phyloP scores from a whole-genome alignment of 2,888 invertebrate genomes.

The Andrena chrysosceles region DNA sequence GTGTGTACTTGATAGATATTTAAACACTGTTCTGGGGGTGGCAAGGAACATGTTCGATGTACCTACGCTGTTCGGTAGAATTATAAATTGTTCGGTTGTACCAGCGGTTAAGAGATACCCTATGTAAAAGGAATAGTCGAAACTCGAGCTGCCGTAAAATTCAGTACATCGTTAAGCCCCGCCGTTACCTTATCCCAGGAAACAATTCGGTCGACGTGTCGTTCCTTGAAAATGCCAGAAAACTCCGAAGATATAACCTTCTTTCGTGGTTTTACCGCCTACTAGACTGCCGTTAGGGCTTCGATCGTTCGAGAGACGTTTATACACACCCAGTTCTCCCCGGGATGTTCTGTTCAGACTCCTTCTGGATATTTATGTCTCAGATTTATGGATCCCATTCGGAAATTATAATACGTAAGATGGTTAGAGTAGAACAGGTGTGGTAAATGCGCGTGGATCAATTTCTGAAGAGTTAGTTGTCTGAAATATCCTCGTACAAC shows the following conservation, averaged over 20 bases:
- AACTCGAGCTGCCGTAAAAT: constrained; percentile 33
- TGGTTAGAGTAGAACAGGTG: background rate
- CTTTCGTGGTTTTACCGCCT: background rate
- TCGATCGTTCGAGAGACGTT: background rate
- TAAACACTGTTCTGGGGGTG: too few species aligned
- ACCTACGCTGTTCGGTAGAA: too few species aligned
- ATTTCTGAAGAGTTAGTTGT: background rate
- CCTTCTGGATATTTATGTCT: background rate
- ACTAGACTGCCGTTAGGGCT: constrained; percentile 4
- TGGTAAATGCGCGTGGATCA: background rate
- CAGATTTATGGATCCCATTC: background rate
- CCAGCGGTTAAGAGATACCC: background rate
- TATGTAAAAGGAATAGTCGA: constrained; percentile 5
- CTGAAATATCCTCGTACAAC: background rate
- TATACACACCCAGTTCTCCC: background rate
- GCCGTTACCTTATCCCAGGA: constrained; percentile 40
- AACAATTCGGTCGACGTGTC: constrained; percentile 34
- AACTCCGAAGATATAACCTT: background rate
- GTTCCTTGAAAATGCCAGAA: background rate
- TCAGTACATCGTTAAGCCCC: constrained; percentile 25
- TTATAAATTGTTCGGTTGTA: background rate
- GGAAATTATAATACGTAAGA: background rate
- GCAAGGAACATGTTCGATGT: too few species aligned
- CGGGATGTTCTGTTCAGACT: background rate
- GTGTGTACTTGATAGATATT: too few species aligned